phyloP scores from a whole-genome alignment of 2,797 vertebrate species.

The Smutsia gigantea region DNA sequence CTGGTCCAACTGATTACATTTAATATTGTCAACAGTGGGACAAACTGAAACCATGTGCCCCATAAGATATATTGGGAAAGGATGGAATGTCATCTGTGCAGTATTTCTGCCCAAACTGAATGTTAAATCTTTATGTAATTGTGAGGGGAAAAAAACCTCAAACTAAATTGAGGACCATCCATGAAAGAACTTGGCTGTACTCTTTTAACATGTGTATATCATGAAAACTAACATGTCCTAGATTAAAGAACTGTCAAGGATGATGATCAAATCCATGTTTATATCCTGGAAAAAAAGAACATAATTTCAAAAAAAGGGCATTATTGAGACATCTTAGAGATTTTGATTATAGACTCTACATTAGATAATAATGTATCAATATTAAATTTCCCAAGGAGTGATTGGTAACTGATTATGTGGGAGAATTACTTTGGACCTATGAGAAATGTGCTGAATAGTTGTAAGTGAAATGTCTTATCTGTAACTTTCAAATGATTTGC shows the following conservation, averaged over 20 bases:
- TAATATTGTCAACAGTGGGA: not conserved
- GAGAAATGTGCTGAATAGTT: conserved; percentile 20
- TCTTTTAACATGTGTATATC: not conserved
- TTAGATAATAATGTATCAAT: not conserved
- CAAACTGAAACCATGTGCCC: not conserved
- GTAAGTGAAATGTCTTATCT: not conserved
- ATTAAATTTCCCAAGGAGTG: not conserved
- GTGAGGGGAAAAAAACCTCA: not conserved
- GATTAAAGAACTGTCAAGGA: not conserved
- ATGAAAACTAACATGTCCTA: not conserved
- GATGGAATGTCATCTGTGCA: not conserved
- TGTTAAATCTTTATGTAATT: not conserved
- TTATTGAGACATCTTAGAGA: not conserved
- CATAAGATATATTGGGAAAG: not conserved
- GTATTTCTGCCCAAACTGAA: not conserved
- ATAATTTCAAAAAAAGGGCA: not conserved
- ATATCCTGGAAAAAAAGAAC: not conserved
- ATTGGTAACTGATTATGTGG: not conserved
- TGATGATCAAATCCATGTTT: not conserved
- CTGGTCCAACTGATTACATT: not conserved
- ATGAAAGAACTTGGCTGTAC: not conserved
- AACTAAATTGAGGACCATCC: not conserved
- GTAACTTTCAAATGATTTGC: not conserved
- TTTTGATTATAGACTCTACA: not conserved
- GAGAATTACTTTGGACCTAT: not conserved